These are phyloP conservation scores for Lycorma delicatula DNA, from an alignment of 1,140 invertebrate genomes.

Conservation along the genomic window DNA sequence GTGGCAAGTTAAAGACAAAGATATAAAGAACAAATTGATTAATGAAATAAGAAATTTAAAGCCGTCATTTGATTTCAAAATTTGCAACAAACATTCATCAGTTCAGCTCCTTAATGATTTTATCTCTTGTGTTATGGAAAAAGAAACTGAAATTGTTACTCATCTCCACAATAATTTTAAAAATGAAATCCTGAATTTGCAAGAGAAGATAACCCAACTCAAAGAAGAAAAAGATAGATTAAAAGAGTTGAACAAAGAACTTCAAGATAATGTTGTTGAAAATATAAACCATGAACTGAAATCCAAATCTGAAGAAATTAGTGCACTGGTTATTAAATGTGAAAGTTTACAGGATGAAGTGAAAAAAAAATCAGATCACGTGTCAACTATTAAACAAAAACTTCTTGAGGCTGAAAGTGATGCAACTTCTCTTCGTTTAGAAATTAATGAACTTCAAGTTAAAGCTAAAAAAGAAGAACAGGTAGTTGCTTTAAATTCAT, in stretches of 20 bases:
- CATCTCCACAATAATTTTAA: not conserved
- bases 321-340: not conserved
- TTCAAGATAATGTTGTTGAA: not conserved
- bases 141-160: not conserved
- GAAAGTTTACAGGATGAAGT: not conserved
- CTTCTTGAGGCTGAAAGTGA: not conserved
- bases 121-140: not conserved
- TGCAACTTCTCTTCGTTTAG: not conserved
- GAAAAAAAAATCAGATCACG: not conserved
- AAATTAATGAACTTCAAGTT: not conserved
- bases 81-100: not conserved
- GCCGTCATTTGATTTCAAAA: not conserved
- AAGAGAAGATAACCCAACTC: not conserved
- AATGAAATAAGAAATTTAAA: not conserved
- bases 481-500: no score
- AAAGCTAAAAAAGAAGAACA: no score
- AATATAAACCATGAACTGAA: not conserved
- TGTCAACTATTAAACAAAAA: not conserved
- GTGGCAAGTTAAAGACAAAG: not conserved
- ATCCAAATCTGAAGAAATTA: not conserved
- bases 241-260: not conserved
- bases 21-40: not conserved
- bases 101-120: not conserved
- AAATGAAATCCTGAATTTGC: not conserved
- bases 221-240: not conserved